Evolutionary conservation across 2,888 invertebrate genomes (phyloP), one percentile per base, ranked within the genome.

Genomic region (Lumbricus terrestris): DNA sequence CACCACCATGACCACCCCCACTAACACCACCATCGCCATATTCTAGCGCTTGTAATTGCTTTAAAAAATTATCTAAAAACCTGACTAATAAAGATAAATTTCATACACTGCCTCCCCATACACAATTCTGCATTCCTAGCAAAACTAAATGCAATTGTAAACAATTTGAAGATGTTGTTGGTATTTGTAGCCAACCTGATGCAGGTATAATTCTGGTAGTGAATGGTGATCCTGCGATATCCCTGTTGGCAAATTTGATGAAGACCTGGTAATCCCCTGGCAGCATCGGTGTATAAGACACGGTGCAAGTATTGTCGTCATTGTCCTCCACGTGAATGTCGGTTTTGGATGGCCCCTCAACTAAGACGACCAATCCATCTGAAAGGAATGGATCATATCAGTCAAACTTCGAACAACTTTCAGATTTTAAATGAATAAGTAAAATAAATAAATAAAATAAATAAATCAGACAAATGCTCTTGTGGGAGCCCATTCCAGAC

Each of bases 331-430:
- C 38, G 37, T 90, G 89, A 33, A 90, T 85, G 37, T 85, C 69
- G 0, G 83, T 85, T 35, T 90, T 90, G n/a, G 89, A 89, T n/a
- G 90, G 90, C 29, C 90, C 90, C n/a, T 90, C 90, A 23, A 90
- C 85, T 82, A 82, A 40, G 37, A 90, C 54, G 8, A 89, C 90
- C 34, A 90, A 35, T 47, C 89, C 90, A 23, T 82, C 90, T 90
- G 89, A 20, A 40, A 82, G 29, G 38, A 69, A 47, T 6, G 23
- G 47, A 47, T 23, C 5, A 47, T 47, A 20, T 15, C 13, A 40
- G 15, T 40, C 47, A 23, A 11, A 47, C 20, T 23, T 8, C 4
- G 47, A 47, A 47, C 47, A 47, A 47, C 23, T 47, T 47, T 47
- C 47, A 47, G 20, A 1, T n/a, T n/a, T n/a, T n/a, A 11, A n/a